A percentile compares a stretch with the other conserved stretches of the same genome.
phyloP scores from a whole-genome alignment of 2,888 invertebrate genomes.

The Andrena praecox region DNA sequence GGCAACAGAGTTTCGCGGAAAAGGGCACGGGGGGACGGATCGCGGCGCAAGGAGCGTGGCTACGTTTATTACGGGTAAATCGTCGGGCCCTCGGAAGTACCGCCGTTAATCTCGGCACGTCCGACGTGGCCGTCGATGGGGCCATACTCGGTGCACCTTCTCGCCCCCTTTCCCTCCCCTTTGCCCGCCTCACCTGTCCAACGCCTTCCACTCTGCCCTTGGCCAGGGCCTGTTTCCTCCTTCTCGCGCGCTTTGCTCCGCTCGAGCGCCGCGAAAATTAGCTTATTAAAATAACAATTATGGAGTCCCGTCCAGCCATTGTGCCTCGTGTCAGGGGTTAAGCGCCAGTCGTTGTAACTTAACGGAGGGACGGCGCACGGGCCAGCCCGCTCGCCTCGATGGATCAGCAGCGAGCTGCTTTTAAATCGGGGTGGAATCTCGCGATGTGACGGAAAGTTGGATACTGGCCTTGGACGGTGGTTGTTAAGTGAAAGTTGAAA shows the following conservation, averaged over 20 bases:
- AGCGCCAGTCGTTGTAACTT: constrained; percentile 79
- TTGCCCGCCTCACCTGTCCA: constrained; percentile 25
- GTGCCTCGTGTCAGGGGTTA: constrained; percentile 78
- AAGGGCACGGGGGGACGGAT: constrained; percentile 44
- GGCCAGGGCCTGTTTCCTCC: constrained; percentile 28
- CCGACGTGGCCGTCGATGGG: constrained; percentile 73
- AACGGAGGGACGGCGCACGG: constrained; percentile 67
- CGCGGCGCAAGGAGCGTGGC: constrained; percentile 59
- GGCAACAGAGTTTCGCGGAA: constrained; percentile 53
- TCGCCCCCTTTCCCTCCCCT: constrained; percentile 25
- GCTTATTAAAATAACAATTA: constrained; percentile 83
- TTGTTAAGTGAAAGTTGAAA: constrained; percentile 9
- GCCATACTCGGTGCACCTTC: constrained; percentile 53
- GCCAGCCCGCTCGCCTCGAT: constrained; percentile 18
- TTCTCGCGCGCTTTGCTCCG: constrained; percentile 57
- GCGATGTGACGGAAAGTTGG: too few species aligned
- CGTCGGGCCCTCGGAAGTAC: constrained; percentile 69
- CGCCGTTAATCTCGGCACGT: constrained; percentile 74
- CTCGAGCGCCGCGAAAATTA: constrained; percentile 77
- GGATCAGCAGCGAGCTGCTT: constrained; percentile 18
- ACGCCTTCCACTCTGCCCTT: background rate
- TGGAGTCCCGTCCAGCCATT: constrained; percentile 77
- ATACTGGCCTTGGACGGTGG: too few species aligned
- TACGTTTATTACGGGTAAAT: constrained; percentile 73
- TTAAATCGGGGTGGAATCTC: constrained; percentile 37